Conservation (phyloP, 2,113 vertebrate species). For the Colistium nudipinnis region DNA sequence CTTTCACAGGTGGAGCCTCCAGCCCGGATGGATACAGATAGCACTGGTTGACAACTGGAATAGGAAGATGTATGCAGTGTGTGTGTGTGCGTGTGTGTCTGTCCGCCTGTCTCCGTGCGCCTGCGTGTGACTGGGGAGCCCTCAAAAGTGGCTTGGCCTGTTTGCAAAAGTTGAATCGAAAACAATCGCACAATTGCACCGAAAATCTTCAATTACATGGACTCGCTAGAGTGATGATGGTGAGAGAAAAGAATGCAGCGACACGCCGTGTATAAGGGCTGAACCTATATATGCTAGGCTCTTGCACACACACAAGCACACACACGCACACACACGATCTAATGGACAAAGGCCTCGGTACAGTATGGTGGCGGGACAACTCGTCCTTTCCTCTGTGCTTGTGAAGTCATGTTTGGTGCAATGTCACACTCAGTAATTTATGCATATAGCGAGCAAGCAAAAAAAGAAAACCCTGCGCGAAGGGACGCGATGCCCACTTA, state of each 20-base stretch:
- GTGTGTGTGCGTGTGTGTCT: constrained; percentile 3
- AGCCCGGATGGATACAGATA: constrained; percentile 58
- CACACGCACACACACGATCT: neutral
- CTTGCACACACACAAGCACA: neutral
- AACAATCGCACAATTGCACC: too few relatives aligned
- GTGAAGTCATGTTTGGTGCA: constrained; percentile 49
- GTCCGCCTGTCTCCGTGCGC: neutral
- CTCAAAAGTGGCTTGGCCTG: constrained; percentile 15
- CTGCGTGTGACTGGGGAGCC: neutral
- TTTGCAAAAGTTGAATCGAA: constrained; percentile 40
- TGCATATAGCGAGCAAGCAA: constrained; percentile 43
- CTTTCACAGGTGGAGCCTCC: constrained; percentile 69
- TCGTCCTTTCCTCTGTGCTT: constrained; percentile 38
- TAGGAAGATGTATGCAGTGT: constrained; percentile 1
- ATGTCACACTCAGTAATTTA: constrained; percentile 63
- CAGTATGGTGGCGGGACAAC: neutral
- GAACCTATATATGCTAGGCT: too few relatives aligned
- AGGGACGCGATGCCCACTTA: constrained; percentile 31
- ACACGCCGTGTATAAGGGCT: neutral
- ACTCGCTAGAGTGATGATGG: too few relatives aligned
- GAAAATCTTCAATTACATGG: too few relatives aligned
- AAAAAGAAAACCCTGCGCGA: constrained; percentile 28
- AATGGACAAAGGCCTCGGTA: neutral
- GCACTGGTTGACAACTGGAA: constrained; percentile 47
- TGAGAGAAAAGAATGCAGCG: constrained; percentile 35